Evolutionary conservation across 2,888 invertebrate species (phyloP), one percentile per base, ranked within the genome.

Genomic region (Zootermopsis nevadensis): DNA sequence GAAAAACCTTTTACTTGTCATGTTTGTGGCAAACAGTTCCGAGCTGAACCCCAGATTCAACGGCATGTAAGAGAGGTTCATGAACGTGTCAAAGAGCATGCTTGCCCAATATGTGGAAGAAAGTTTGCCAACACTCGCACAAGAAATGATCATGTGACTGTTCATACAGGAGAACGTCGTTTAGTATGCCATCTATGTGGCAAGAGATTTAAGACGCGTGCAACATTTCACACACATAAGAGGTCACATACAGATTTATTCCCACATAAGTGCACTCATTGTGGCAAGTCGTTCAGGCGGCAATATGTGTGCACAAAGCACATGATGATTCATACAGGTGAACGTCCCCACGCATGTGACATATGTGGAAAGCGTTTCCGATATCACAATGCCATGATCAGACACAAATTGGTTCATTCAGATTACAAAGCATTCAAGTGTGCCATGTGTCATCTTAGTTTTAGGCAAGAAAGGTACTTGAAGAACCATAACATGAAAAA

Each of bases 1-100:
- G 94, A 93, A 88, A 90, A 93, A 76, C 93, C 93, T 0, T 93
- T 92, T 88, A 92, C 93, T 1, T 94, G 94, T 87, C 93, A 94
- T 88, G 87, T 93, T 33, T 94, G 94, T 87, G 94, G 93, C 4
- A 93, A 93, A 86, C 92, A 92, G 87, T 94, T 94, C 88, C 90
- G 94, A 30, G 91, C 93, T n/a, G 92, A 92, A 27, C 91, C 92
- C 55, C 92, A 92, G 86, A 88, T 93, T 35, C 89, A 89, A 27
- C 89, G 92, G 0, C 93, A 93, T 88, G 87, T 89, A 2, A 89
- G 90, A 33, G 90, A 91, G 27, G 86, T 90, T 79, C 93, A 93
- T 88, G 86, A 88, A 2, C 87, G 88, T 0, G 87, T 88, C 1
- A 91, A 91, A n/a, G 91, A 91, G 8, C 90, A 91, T 87, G 85